phyloP scores from a whole-genome alignment of 2,797 vertebrate species.

The Periparus ater region DNA sequence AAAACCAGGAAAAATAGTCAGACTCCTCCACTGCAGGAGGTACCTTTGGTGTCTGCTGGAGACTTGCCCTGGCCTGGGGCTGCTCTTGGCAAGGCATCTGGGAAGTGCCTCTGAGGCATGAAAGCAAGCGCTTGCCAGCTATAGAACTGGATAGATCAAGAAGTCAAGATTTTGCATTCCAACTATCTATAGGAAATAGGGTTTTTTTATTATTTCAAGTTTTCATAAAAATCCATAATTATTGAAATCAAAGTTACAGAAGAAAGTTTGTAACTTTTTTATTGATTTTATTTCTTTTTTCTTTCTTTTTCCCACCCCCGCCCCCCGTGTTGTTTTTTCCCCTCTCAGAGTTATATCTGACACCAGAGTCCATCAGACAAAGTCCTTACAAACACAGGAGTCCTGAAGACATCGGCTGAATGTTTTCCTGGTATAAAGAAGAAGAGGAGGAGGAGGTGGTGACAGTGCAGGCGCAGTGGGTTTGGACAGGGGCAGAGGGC shows the following conservation, averaged over 20 bases:
- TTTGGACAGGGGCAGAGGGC: not conserved
- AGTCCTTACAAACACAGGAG: constrained; percentile 71
- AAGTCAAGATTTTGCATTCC: constrained; percentile 81
- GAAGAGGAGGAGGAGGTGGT: constrained; percentile 46
- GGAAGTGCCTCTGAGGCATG: not conserved
- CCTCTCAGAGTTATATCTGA: constrained; percentile 56
- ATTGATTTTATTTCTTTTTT: constrained; percentile 72
- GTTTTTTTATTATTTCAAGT: constrained; percentile 83
- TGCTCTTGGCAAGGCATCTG: not conserved
- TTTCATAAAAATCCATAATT: constrained; percentile 90
- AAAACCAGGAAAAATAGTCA: not conserved
- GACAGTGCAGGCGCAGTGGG: constrained; percentile 45
- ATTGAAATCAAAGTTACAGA: constrained; percentile 88
- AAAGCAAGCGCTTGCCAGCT: not conserved
- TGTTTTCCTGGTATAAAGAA: constrained; percentile 74
- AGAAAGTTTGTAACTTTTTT: constrained; percentile 82
- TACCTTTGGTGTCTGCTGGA: not conserved
- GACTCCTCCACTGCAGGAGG: not conserved
- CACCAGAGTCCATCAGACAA: constrained; percentile 58
- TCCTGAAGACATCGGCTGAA: constrained; percentile 69
- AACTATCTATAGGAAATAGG: constrained; percentile 82
- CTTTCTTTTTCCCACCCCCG: constrained; percentile 14
- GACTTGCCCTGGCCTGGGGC: not conserved
- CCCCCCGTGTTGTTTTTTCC: not conserved
- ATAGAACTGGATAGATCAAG: constrained; percentile 70